Base-by-base conservation (phyloP, 2,797 vertebrate species). In the Myotis daubentonii region DNA sequence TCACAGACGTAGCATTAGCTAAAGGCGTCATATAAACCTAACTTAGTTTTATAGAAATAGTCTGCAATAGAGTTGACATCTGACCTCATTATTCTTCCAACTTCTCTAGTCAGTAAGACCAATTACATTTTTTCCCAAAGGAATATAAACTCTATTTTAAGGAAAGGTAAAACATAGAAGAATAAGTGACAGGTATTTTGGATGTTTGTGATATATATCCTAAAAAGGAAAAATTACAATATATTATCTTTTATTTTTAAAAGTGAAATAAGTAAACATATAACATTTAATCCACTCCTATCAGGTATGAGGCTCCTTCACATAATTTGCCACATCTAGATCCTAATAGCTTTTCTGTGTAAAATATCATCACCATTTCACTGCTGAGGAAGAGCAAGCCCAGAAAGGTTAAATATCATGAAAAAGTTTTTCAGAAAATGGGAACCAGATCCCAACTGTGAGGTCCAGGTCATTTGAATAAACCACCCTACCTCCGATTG, bases 71-170 rank as follows among this genome's bases (percentile, higher is more conserved):
- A 96, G 55, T 74, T 94, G 89, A 82, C 95, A 96, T 95, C 0
- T 1, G 83, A 93, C 78, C 81, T 82, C 0, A 92, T 88, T 83
- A 87, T 68, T 95, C 36, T 72, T 65, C 82, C 93, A 94, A 30
- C 41, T 81, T 96, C 82, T 96, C 38, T 81, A 94, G 62, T 75
- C 84, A 92, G 68, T 55, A 85, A 96, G 74, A 94, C 23, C 0
- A 79, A 10, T 80, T 57, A 65, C 85, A 85, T 71, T 95, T 89
- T 33, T 81, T 62, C 53, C n/a, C 60, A 95, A 82, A 81, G 83
- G 68, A 71, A 90, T 57, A n/a, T 4, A 78, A 94, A 33, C 88
- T 68, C 6, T 3, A 22, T 49, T 83, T 92, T 92, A 83, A 80
- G 38, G 83, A 70, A 0, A 72, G 53, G 38, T 12, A 90, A 68